Evolutionary conservation across 1,140 invertebrate genomes (phyloP).

Genomic region (Hestina assimilis): DNA sequence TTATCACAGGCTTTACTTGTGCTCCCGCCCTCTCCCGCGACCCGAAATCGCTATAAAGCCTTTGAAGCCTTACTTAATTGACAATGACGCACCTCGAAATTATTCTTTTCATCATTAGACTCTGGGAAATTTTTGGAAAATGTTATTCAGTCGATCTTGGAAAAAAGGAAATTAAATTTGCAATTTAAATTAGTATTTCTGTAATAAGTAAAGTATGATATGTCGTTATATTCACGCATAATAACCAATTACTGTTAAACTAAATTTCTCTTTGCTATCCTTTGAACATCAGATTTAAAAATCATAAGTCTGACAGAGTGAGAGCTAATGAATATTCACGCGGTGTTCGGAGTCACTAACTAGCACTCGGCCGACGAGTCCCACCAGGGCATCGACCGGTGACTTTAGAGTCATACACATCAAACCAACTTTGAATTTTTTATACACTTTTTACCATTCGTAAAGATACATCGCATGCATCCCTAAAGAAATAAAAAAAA

Average conservation of each 20-base stretch:
- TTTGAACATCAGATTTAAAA: constrained; percentile 7
- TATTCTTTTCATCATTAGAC: no score
- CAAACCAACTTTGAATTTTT: neutral
- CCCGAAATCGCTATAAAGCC: no score
- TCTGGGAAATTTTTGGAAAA: no score
- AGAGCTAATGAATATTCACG: constrained; percentile 9
- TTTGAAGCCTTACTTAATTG: no score
- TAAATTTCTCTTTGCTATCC: neutral
- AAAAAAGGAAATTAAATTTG: no score
- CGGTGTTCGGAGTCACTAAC: neutral
- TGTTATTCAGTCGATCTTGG: no score
- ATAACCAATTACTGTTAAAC: neutral
- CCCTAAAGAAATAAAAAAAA: neutral
- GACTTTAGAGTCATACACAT: neutral
- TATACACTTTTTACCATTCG: no score
- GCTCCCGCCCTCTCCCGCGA: no score
- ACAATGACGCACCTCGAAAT: no score
- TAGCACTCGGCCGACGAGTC: neutral
- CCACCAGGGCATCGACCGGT: neutral
- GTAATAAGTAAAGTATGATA: no score
- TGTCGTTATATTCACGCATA: neutral
- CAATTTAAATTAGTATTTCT: no score
- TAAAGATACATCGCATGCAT: neutral
- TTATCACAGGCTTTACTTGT: no score
- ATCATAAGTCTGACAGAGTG: constrained; percentile 4